Conservation (phyloP, 2,888 invertebrate genomes). For the Volucella inflata region DNA sequence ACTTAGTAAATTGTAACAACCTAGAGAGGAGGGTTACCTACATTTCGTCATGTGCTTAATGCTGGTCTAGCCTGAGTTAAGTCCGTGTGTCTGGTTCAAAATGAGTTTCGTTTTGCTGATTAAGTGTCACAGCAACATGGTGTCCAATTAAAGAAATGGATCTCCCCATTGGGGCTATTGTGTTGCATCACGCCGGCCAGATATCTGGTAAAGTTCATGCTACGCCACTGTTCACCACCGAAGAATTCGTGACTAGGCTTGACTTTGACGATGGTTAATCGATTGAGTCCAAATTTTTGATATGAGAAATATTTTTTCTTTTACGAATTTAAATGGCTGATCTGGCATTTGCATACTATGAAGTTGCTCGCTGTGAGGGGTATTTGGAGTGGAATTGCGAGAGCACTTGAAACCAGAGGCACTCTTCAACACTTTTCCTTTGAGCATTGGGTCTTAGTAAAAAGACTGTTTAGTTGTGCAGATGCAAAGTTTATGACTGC, state of each 20-base stretch:
- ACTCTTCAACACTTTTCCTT: too few species aligned
- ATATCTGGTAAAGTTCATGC: slow-evolving; percentile 69
- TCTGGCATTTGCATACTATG: too few species aligned
- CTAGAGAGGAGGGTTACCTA: not conserved
- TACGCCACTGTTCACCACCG: slow-evolving; percentile 43
- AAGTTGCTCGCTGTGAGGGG: too few species aligned
- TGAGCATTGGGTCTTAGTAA: too few species aligned
- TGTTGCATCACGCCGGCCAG: slow-evolving; percentile 15
- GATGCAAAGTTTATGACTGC: too few species aligned
- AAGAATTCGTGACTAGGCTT: slow-evolving; percentile 55
- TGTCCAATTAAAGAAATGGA: slow-evolving; percentile 70
- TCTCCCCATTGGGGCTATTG: slow-evolving; percentile 47
- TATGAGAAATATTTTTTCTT: slow-evolving; percentile 23
- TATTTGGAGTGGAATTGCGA: too few species aligned
- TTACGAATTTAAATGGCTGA: too few species aligned
- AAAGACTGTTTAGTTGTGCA: too few species aligned
- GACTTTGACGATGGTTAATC: slow-evolving; percentile 66
- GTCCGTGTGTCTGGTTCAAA: slow-evolving; percentile 60
- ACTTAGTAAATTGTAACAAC: slow-evolving; percentile 64
- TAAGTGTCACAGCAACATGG: slow-evolving; percentile 73
- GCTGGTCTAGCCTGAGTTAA: too few species aligned
- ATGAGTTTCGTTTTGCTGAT: slow-evolving; percentile 68
- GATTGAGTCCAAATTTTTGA: slow-evolving; percentile 42
- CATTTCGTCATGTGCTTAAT: slow-evolving; percentile 58
- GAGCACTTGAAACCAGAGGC: too few species aligned